phyloP scores from a whole-genome alignment of 2,888 invertebrate genomes.

The Allophyes oxyacanthae region DNA sequence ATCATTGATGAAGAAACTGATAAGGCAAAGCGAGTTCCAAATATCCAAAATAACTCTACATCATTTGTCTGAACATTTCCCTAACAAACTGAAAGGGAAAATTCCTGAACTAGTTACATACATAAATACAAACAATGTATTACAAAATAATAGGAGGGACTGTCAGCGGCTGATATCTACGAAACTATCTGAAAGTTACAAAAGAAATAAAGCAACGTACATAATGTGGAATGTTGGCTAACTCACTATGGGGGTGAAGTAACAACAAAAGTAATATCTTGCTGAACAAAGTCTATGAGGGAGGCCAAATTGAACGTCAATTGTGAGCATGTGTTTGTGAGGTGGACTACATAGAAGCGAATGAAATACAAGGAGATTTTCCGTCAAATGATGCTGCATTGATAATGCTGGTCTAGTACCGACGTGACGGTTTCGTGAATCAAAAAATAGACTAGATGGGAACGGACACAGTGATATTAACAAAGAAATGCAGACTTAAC shows the following conservation, averaged over 20 bases:
- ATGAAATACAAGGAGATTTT: too few species aligned
- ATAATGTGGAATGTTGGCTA: constrained; percentile 49
- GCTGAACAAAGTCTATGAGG: constrained; percentile 17
- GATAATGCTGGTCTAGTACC: too few species aligned
- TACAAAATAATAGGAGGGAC: constrained; percentile 19
- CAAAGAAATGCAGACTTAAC: too few species aligned
- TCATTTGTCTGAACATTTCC: neutral
- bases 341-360: too few species aligned
- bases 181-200: constrained; percentile 40
- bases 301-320: neutral
- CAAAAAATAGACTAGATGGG: too few species aligned
- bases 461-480: too few species aligned
- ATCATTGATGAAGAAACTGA: too few species aligned
- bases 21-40: too few species aligned
- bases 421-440: too few species aligned
- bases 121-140: constrained; percentile 27
- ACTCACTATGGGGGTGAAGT: constrained; percentile 30
- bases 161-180: constrained; percentile 35
- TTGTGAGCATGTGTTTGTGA: neutral
- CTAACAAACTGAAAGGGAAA: constrained; percentile 4
- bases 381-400: too few species aligned
- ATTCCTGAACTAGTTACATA: constrained; percentile 2
- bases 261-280: constrained; percentile 43
- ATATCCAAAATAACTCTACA: too few species aligned
- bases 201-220: constrained; percentile 44